Percentiles rank a stretch among this genome's conserved stretches.
Conservation (phyloP, 2,888 invertebrate genomes). For the Patella depressa region DNA sequence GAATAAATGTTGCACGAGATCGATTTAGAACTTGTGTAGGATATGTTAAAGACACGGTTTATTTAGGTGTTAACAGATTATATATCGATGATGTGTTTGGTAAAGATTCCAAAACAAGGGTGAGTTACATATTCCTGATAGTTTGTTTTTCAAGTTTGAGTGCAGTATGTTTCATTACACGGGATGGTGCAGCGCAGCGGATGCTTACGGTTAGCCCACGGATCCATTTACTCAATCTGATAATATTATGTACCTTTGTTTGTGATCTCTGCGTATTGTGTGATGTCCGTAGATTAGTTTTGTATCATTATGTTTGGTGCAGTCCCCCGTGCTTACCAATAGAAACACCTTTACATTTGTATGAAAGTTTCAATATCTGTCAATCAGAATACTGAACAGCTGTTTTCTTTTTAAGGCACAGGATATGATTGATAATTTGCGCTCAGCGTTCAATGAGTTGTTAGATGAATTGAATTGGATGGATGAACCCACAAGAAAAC, state of each 20-base stretch:
- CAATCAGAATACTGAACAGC: slow-evolving; percentile 18
- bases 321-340: too few species aligned
- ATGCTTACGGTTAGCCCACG: too few species aligned
- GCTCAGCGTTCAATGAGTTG: slow-evolving; percentile 50
- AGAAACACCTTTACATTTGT: too few species aligned
- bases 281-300: too few species aligned
- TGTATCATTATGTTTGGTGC: too few species aligned
- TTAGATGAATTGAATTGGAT: slow-evolving; percentile 57
- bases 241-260: too few species aligned
- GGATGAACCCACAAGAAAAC: slow-evolving; percentile 49
- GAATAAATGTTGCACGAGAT: slow-evolving; percentile 76
- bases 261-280: too few species aligned
- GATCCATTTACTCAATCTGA: too few species aligned
- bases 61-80: slow-evolving; percentile 92
- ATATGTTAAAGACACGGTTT: slow-evolving; percentile 86
- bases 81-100: slow-evolving; percentile 91
- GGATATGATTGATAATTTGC: slow-evolving; percentile 51
- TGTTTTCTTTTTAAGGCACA: slow-evolving; percentile 38
- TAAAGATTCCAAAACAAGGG: slow-evolving; percentile 81
- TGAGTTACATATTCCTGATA: slow-evolving; percentile 25
- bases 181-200: too few species aligned
- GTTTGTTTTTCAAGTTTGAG: too few species aligned
- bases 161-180: too few species aligned
- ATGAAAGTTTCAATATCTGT: not conserved
- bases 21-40: slow-evolving; percentile 92